Conservation (phyloP, 2,797 vertebrate genomes). For the Eulemur mongoz region DNA sequence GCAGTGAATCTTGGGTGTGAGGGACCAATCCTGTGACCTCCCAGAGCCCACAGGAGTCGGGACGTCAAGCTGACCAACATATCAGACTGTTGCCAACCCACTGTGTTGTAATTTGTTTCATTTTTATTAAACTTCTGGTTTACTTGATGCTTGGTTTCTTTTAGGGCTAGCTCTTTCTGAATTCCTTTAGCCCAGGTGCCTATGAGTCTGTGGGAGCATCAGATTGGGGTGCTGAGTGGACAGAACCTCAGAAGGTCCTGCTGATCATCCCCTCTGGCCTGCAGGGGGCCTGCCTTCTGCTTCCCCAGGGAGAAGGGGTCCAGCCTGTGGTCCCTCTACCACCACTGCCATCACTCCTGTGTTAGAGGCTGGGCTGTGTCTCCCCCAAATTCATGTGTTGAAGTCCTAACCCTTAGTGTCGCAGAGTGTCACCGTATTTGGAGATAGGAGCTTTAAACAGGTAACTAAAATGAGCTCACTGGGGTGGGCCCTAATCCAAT, state of each 20-base stretch:
- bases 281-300: background rate
- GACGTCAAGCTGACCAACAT: background rate
- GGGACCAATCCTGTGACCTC: slow-evolving; percentile 8
- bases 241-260: background rate
- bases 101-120: slow-evolving; percentile 10
- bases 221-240: background rate
- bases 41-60: background rate
- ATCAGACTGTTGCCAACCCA: background rate
- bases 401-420: background rate
- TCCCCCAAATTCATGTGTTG: background rate
- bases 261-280: background rate
- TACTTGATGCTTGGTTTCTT: slow-evolving; percentile 34
- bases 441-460: background rate
- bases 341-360: background rate
- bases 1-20: background rate
- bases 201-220: background rate
- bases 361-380: background rate
- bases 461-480: background rate
- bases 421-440: background rate
- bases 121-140: slow-evolving; percentile 74
- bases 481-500: background rate
- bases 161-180: background rate
- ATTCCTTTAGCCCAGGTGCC: background rate
- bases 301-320: background rate
- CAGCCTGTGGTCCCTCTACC: background rate